A percentile compares a stretch with the other conserved stretches of the same genome.
These are phyloP conservation scores for Chaetodon trifascialis DNA, from an alignment of 2,113 vertebrate genomes.

Conservation along the genomic window DNA sequence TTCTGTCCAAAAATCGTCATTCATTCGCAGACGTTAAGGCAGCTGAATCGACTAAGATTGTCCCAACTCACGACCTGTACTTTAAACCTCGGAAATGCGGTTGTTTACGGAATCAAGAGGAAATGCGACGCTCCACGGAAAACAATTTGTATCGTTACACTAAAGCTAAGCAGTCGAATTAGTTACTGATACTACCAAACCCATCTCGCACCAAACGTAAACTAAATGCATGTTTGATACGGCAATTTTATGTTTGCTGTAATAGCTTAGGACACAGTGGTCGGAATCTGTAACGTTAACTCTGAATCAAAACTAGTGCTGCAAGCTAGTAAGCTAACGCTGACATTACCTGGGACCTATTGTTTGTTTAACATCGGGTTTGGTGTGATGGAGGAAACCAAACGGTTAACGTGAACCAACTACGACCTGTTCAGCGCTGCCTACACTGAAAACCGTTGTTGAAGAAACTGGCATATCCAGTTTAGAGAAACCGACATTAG, in stretches of 20 bases:
- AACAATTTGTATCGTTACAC: not conserved
- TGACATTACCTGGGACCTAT: not conserved
- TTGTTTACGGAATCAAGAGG: constrained; percentile 63
- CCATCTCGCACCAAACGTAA: no score
- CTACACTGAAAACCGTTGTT: not conserved
- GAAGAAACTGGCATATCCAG: not conserved
- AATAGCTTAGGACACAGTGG: not conserved
- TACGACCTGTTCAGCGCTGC: not conserved
- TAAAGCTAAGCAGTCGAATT: not conserved
- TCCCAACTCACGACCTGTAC: constrained; percentile 46
- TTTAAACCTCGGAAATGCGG: constrained; percentile 53
- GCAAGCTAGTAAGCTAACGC: constrained; percentile 43
- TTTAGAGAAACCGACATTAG: not conserved
- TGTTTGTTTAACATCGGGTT: not conserved
- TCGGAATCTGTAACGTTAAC: not conserved
- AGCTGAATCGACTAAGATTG: constrained; percentile 35
- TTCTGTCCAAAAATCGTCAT: not conserved
- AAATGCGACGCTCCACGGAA: constrained; percentile 5
- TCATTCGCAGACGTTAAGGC: not conserved
- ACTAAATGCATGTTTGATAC: no score
- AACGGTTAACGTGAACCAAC: not conserved
- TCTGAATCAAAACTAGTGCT: not conserved
- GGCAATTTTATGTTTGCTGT: not conserved
- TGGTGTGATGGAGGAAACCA: not conserved
- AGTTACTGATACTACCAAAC: not conserved